Base-by-base conservation (phyloP, 2,113 vertebrate genomes). In the Phoenicopterus ruber region DNA sequence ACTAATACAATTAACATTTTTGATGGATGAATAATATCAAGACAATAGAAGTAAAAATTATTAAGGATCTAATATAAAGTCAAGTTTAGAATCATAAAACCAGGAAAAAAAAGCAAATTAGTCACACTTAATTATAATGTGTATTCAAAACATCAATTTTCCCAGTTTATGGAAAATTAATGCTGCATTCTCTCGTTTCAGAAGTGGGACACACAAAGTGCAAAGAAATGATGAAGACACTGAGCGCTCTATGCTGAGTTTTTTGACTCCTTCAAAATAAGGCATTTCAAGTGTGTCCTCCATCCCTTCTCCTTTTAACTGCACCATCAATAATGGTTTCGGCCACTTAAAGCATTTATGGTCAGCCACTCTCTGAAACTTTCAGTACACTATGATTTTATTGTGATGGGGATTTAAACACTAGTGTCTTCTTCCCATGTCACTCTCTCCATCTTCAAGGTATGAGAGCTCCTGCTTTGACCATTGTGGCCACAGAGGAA, bases 1-100 rank as follows among this genome's bases (percentile, higher is more conserved):
- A 80, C 10, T 80, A 94, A 90, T 50, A 69, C 31, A 96, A 94
- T 94, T 88, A 95, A 76, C 84, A 91, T 94, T 92, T 96, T 82
- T 97, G 87, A 95, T 89, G 74, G 80, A 95, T 92, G 49, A 85
- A 80, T 87, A 65, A 47, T 80, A 81, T 78, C 76, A 96, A 88
- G 42, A 55, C 31, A 86, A 40, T 36, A 58, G 38, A 92, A 65
- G 46, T 26, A 94, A 94, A 96, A 95, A 87, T 31, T 84, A 72
- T 77, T 82, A 73, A 74, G 74, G 76, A 78, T 54, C 32, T 55
- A 93, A 88, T 67, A 92, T 0, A 72, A n/a, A 95, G 8, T 2
- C 63, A 70, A 3, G 5, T 28, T 50, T 74, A 57, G 14, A 38
- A 42, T 3, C 42, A 91, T 0, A 71, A 22, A 93, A 55, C 13